Conservation (phyloP, 2,888 invertebrate species). For the Strigamia crassipes region DNA sequence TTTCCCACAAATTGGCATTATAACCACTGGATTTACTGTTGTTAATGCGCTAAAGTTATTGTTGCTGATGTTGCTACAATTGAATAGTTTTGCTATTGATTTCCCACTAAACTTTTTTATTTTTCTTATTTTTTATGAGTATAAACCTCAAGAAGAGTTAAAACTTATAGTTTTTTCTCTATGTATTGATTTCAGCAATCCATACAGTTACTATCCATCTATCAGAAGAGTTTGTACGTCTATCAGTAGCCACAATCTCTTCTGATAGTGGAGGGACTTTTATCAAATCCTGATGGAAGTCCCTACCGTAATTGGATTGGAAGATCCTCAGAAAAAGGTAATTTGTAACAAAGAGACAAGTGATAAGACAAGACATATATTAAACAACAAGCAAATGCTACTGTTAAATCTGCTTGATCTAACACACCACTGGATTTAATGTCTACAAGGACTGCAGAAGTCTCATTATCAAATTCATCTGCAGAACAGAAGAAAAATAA, state of each 20-base stretch:
- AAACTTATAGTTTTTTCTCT: background rate
- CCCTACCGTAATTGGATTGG: constrained; percentile 25
- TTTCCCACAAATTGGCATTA: constrained; percentile 31
- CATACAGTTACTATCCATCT: background rate
- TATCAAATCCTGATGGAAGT: constrained; percentile 34
- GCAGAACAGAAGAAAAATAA: background rate
- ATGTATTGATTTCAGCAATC: background rate
- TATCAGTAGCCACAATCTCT: constrained; percentile 34
- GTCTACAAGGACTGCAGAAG: background rate
- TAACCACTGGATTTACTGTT: background rate
- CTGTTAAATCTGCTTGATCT: background rate
- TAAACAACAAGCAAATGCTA: constrained; percentile 1
- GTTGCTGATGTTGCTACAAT: background rate
- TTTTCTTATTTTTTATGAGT: background rate
- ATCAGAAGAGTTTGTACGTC: constrained; percentile 16
- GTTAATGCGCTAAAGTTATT: background rate
- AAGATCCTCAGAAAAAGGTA: constrained; percentile 18
- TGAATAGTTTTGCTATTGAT: background rate
- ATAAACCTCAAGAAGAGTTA: background rate
- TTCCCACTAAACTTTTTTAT: background rate
- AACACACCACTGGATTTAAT: background rate
- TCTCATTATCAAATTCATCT: constrained; percentile 1
- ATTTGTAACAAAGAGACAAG: constrained; percentile 21
- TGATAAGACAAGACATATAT: constrained; percentile 32
- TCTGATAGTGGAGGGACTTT: background rate